A percentile compares a stretch with the other conserved stretches of the same genome.
Evolutionary conservation across 2,888 invertebrate species (phyloP).

Genomic region (Ophraella communa): DNA sequence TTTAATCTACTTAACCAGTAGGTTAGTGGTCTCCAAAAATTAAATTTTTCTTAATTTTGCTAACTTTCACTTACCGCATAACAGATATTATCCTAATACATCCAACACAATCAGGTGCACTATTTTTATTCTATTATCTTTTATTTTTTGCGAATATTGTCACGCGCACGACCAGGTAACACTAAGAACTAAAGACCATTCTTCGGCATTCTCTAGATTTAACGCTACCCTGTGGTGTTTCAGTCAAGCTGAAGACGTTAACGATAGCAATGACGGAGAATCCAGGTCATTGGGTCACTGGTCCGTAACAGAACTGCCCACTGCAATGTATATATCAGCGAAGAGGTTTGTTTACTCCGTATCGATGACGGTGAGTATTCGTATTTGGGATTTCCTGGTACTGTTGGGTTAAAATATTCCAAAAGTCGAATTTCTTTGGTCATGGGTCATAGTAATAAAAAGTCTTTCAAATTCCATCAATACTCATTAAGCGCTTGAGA

Average conservation of each 20-base stretch:
- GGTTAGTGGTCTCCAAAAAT: no score
- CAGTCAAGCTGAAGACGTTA: constrained; percentile 33
- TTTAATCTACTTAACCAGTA: no score
- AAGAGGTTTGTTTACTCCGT: constrained; percentile 8
- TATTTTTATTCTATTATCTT: background rate
- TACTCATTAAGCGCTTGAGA: no score
- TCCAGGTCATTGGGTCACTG: constrained; percentile 58
- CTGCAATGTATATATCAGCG: constrained; percentile 9
- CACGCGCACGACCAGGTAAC: constrained; percentile 24
- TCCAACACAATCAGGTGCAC: background rate
- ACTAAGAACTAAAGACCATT: constrained; percentile 8
- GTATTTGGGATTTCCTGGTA: background rate
- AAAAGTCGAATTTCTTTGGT: background rate
- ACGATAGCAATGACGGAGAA: constrained; percentile 47
- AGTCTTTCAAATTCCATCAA: no score
- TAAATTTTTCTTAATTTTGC: no score
- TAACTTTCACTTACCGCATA: background rate
- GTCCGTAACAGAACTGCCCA: constrained; percentile 57
- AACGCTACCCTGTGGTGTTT: constrained; percentile 30
- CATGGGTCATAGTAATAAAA: no score
- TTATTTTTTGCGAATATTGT: constrained; percentile 1
- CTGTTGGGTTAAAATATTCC: background rate
- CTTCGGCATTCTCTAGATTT: constrained; percentile 23
- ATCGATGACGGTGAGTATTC: background rate
- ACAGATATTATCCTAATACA: background rate